A percentile compares a stretch with the other conserved stretches of the same genome.
phyloP scores from a whole-genome alignment of 2,888 invertebrate genomes.

The Chaitophorus viminalis region DNA sequence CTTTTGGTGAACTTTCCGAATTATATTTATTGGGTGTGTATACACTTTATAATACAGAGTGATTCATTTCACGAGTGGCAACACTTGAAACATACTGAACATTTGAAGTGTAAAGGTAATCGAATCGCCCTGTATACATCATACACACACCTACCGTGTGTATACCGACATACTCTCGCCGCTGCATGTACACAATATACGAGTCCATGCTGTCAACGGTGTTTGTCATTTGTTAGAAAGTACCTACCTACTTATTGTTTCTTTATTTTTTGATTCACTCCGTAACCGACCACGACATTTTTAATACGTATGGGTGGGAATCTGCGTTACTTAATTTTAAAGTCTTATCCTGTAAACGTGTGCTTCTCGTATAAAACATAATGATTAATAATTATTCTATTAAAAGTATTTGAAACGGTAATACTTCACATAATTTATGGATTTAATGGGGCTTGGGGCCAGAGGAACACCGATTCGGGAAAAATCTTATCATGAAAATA shows the following conservation, averaged over 20 bases:
- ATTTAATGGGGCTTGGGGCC: not conserved
- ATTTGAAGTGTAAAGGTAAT: too few species aligned
- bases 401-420: not conserved
- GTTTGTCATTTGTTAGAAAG: conserved; percentile 7
- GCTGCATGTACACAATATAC: too few species aligned
- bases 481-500: not conserved
- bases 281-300: conserved; percentile 8
- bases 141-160: not conserved
- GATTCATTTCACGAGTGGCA: not conserved
- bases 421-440: not conserved
- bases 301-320: not conserved
- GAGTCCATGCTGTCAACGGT: not conserved
- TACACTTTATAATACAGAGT: not conserved
- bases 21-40: conserved; percentile 1
- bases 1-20: not conserved
- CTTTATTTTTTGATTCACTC: conserved; percentile 3
- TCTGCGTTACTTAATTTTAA: not conserved
- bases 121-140: not conserved
- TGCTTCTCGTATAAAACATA: not conserved
- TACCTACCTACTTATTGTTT: not conserved
- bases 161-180: too few species aligned
- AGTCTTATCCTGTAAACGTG: not conserved
- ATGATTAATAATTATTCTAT: not conserved
- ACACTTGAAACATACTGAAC: too few species aligned
- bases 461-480: not conserved